Evolutionary conservation across 2,113 vertebrate species (phyloP).

Genomic region (Triplophysa siluroides): DNA sequence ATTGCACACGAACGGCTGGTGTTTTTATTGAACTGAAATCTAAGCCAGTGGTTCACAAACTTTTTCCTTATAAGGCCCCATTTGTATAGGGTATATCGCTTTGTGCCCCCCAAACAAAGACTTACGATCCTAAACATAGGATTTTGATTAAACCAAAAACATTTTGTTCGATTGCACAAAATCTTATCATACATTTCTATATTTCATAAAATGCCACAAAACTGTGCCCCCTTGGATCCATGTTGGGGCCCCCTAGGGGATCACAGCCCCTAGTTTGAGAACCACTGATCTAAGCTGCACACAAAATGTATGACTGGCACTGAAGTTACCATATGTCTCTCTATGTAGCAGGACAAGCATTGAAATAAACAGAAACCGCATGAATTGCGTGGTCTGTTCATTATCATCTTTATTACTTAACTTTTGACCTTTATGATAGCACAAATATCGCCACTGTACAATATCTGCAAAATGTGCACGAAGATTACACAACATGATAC

Average conservation of each 20-base stretch:
- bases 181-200: too few species aligned
- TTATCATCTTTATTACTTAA: constrained; percentile 43
- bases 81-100: too few species aligned
- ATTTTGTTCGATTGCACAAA: too few species aligned
- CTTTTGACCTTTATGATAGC: constrained; percentile 28
- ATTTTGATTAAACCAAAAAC: too few species aligned
- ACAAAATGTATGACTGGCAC: neutral
- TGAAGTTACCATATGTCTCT: neutral
- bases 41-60: neutral
- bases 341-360: constrained; percentile 9
- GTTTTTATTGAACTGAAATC: neutral
- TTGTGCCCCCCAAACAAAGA: too few species aligned
- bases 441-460: constrained; percentile 36
- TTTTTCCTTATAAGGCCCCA: too few species aligned
- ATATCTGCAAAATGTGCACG: constrained; percentile 52
- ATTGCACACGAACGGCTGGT: neutral
- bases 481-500: constrained; percentile 49
- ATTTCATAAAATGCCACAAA: too few species aligned
- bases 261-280: too few species aligned
- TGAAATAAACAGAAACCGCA: constrained; percentile 47
- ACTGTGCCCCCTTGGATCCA: too few species aligned
- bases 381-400: constrained; percentile 11
- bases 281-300: neutral
- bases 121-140: too few species aligned
- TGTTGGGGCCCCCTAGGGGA: too few species aligned